These are phyloP conservation scores for Scophthalmus maximus DNA, from an alignment of 2,113 vertebrate species.

Conservation along the genomic window DNA sequence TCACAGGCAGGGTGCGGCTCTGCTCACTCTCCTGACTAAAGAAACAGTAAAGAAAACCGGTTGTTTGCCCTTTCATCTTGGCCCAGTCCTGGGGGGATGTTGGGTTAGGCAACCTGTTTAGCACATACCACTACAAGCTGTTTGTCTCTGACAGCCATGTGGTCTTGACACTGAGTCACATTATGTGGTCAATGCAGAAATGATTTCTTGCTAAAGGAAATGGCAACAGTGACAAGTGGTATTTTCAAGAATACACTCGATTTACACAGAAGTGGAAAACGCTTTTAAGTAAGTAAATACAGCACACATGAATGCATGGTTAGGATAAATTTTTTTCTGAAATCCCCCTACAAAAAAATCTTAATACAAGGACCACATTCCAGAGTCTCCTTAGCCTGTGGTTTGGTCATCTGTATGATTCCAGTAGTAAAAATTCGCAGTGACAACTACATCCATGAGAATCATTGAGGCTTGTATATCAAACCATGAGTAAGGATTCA, in stretches of 20 bases:
- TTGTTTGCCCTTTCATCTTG: slow-evolving; percentile 64
- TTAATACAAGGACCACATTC: too few species aligned
- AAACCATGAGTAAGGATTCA: too few species aligned
- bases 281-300: too few species aligned
- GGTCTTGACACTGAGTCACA: slow-evolving; percentile 14
- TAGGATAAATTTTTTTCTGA: too few species aligned
- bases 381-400: too few species aligned
- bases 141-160: slow-evolving; percentile 24
- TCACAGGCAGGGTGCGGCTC: slow-evolving; percentile 76
- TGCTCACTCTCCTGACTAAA: slow-evolving; percentile 40
- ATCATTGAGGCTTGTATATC: too few species aligned
- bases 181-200: slow-evolving; percentile 18
- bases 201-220: background rate
- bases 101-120: slow-evolving; percentile 52
- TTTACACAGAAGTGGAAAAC: too few species aligned
- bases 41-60: slow-evolving; percentile 64
- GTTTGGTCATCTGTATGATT: too few species aligned
- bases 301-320: background rate
- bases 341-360: too few species aligned
- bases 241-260: background rate
- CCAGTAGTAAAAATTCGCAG: too few species aligned
- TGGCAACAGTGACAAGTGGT: background rate
- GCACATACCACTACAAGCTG: slow-evolving; percentile 23
- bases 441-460: too few species aligned
- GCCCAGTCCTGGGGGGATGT: slow-evolving; percentile 31